Evolutionary conservation across 2,888 invertebrate species (phyloP).

Genomic region (Sepiola atlantica): DNA sequence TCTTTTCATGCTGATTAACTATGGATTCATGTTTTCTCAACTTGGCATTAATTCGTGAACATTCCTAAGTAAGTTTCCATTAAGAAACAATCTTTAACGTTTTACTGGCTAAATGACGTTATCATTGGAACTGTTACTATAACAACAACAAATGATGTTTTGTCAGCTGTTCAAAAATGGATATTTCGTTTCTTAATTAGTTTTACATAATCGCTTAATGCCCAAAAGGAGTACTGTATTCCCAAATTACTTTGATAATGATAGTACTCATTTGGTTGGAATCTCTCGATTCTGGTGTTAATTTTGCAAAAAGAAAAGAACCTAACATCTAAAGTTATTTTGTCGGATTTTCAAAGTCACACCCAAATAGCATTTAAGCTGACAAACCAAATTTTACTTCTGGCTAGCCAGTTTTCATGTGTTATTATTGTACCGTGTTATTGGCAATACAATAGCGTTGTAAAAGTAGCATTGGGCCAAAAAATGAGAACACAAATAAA

Average conservation of each 20-base stretch:
- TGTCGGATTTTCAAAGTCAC: too few relatives aligned
- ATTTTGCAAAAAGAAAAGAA: not conserved
- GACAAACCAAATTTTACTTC: too few relatives aligned
- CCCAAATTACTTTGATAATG: not conserved
- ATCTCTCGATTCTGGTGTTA: not conserved
- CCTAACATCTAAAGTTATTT: too few relatives aligned
- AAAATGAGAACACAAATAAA: too few relatives aligned
- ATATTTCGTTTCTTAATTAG: not conserved
- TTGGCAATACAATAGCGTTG: too few relatives aligned
- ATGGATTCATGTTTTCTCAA: not conserved
- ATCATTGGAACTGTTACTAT: not conserved
- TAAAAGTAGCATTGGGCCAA: too few relatives aligned
- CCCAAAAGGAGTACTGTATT: not conserved
- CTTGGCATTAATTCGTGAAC: not conserved
- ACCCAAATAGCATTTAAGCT: too few relatives aligned
- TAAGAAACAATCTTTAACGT: not conserved
- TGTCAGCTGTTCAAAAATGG: slow-evolving; percentile 20
- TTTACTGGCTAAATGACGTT: not conserved
- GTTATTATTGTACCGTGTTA: too few relatives aligned
- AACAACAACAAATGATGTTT: not conserved
- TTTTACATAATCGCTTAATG: not conserved
- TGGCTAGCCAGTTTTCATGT: too few relatives aligned
- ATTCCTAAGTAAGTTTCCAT: not conserved
- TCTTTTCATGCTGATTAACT: not conserved
- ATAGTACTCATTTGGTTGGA: not conserved